phyloP scores from a whole-genome alignment of 2,113 vertebrate genomes.

The Tragelaphus scriptus region DNA sequence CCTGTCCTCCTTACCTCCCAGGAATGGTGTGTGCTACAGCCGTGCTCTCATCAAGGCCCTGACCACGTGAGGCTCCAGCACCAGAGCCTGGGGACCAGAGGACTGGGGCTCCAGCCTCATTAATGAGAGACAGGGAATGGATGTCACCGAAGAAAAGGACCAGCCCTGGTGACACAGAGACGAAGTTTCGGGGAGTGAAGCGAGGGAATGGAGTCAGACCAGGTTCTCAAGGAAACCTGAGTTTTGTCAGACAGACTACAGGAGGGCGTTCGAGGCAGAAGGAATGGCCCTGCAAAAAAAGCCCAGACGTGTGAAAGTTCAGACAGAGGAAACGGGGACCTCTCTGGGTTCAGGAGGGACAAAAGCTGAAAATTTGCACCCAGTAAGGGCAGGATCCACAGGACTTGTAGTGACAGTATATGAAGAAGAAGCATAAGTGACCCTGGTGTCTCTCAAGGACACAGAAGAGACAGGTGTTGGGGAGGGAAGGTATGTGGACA shows the following conservation, averaged over 20 bases:
- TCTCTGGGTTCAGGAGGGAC: accelerated
- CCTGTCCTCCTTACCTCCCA: not conserved
- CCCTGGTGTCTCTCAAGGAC: not conserved
- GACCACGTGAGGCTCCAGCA: accelerated
- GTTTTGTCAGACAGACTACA: not conserved
- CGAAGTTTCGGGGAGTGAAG: not conserved
- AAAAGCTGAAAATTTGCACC: no score
- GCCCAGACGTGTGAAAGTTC: accelerated
- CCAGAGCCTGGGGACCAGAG: not conserved
- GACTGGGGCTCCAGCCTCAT: not conserved
- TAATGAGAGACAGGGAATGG: accelerated
- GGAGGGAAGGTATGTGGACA: no score
- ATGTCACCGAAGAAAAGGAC: not conserved
- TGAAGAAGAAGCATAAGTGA: not conserved
- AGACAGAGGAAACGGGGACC: not conserved
- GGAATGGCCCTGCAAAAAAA: not conserved
- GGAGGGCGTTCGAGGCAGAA: not conserved
- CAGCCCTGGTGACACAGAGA: not conserved
- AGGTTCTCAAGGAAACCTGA: not conserved
- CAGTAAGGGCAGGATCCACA: not conserved
- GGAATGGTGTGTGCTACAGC: accelerated
- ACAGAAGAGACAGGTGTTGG: not conserved
- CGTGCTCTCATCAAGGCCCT: not conserved
- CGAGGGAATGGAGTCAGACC: accelerated
- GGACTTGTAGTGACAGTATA: no score